Conservation (phyloP, 2,888 invertebrate genomes). For the Achlya flavicornis region DNA sequence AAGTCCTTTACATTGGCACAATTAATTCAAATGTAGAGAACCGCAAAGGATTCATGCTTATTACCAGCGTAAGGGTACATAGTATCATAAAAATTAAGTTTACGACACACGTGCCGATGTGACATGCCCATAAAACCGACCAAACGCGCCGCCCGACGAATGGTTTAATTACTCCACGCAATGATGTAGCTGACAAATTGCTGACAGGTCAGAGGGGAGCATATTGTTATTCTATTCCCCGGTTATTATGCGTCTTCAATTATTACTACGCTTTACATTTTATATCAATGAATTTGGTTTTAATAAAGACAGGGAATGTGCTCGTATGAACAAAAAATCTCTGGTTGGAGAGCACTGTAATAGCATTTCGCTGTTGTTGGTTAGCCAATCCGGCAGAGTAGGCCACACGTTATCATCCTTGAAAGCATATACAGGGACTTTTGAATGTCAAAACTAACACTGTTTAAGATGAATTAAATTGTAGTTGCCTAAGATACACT, state of each 20-base stretch:
- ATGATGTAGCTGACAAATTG: conserved; percentile 63
- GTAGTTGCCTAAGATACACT: no score
- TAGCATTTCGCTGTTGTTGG: not conserved
- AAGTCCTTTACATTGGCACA: no score
- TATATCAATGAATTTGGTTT: not conserved
- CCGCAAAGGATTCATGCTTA: conserved; percentile 17
- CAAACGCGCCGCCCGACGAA: conserved; percentile 35
- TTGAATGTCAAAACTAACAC: not conserved
- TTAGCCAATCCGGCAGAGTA: no score
- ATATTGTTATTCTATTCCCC: conserved; percentile 31
- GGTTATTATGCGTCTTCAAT: conserved; percentile 19
- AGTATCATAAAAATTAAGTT: conserved; percentile 42
- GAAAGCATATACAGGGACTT: not conserved
- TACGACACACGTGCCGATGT: conserved; percentile 34
- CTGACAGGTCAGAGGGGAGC: conserved; percentile 42
- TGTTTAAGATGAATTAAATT: no score
- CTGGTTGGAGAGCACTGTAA: no score
- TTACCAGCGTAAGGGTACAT: conserved; percentile 17
- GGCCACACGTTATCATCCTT: not conserved
- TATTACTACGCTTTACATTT: not conserved
- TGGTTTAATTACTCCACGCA: conserved; percentile 59
- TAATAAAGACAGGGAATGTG: not conserved
- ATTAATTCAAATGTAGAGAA: not conserved
- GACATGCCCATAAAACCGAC: conserved; percentile 36
- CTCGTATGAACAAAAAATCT: no score